A percentile compares a stretch with the other conserved stretches of the same genome.
These are phyloP conservation scores for Chamaedrilus cognettii DNA, from an alignment of 2,888 invertebrate species.

Conservation along the genomic window DNA sequence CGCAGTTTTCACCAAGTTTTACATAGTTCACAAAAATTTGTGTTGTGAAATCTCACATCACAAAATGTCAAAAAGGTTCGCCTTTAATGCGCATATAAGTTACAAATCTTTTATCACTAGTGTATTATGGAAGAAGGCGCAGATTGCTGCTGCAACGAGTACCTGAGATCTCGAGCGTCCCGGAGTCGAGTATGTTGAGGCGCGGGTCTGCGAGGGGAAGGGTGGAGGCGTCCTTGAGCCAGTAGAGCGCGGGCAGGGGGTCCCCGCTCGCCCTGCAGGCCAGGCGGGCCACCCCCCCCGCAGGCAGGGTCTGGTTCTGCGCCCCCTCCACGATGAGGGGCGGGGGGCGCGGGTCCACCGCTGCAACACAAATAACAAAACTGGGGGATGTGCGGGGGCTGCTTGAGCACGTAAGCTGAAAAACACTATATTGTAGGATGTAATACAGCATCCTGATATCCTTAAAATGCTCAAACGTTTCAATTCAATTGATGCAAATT, in stretches of 20 bases:
- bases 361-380: too few relatives aligned
- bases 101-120: background rate
- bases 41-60: background rate
- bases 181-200: slow-evolving; percentile 27
- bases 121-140: too few relatives aligned
- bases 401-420: too few relatives aligned
- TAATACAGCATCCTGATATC: too few relatives aligned
- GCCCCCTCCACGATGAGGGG: slow-evolving; percentile 86
- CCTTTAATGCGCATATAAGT: background rate
- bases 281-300: slow-evolving; percentile 75
- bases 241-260: slow-evolving; percentile 70
- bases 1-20: too few relatives aligned
- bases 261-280: slow-evolving; percentile 78
- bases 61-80: background rate
- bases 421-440: too few relatives aligned
- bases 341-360: slow-evolving; percentile 63
- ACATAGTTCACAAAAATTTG: background rate
- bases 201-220: slow-evolving; percentile 20
- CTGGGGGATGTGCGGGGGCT: too few relatives aligned
- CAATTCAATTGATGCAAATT: too few relatives aligned
- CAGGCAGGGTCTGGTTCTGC: slow-evolving; percentile 81
- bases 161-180: slow-evolving; percentile 33
- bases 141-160: too few relatives aligned
- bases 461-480: too few relatives aligned
- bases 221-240: slow-evolving; percentile 62